These are phyloP conservation scores for Anolis carolinensis DNA, from an alignment of 2,113 vertebrate species.

Conservation along the genomic window DNA sequence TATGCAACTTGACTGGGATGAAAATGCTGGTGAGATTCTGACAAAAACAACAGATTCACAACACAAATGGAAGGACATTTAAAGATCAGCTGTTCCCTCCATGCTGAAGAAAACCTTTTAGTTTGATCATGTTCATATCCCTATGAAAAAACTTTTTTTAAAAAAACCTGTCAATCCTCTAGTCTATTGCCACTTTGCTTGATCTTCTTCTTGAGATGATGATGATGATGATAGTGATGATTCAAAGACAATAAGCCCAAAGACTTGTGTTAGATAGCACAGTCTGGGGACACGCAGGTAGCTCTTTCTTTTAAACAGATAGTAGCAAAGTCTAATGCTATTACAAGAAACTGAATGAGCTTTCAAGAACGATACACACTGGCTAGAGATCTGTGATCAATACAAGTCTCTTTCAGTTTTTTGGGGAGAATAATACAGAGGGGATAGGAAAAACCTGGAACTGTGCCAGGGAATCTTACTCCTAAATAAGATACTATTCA, in stretches of 20 bases:
- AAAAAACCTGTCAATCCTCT: not conserved
- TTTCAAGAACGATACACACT: conserved; percentile 15
- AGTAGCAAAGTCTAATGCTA: not conserved
- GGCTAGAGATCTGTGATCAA: not conserved
- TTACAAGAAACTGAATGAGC: conserved; percentile 21
- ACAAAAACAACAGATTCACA: no score
- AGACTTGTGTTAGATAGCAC: not conserved
- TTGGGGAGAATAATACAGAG: not conserved
- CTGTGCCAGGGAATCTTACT: not conserved
- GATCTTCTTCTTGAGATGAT: not conserved
- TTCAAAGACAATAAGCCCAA: not conserved
- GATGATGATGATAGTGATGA: not conserved
- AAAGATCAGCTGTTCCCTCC: no score
- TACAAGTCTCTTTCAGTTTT: not conserved
- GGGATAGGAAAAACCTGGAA: not conserved
- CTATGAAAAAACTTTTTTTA: no score
- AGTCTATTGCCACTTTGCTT: not conserved
- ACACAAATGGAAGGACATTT: no score
- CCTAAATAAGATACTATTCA: not conserved
- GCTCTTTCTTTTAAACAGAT: not conserved
- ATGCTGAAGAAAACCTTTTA: no score
- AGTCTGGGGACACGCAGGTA: not conserved
- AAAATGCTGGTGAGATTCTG: no score
- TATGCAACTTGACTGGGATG: no score
- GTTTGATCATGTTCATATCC: no score